phyloP scores from a whole-genome alignment of 2,797 vertebrate genomes.

The Chanos chanos region DNA sequence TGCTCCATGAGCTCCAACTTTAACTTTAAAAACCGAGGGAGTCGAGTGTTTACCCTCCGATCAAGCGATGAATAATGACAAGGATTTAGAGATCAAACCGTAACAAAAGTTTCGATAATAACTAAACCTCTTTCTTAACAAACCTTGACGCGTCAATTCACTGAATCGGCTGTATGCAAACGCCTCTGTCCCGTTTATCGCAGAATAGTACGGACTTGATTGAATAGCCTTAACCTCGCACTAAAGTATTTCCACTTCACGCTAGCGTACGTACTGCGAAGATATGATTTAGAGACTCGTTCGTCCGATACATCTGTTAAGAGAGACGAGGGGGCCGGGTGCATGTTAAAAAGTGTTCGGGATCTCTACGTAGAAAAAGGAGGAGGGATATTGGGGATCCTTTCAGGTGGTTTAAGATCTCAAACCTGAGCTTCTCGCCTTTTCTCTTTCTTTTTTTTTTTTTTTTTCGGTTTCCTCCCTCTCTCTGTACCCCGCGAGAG shows the following conservation, averaged over 20 bases:
- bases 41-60: slow-evolving; percentile 51
- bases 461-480: neutral
- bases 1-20: slow-evolving; percentile 28
- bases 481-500: slow-evolving; percentile 6
- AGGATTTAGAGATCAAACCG: slow-evolving; percentile 35
- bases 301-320: slow-evolving; percentile 3
- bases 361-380: neutral
- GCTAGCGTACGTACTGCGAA: slow-evolving; percentile 25
- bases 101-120: slow-evolving; percentile 23
- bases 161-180: slow-evolving; percentile 22
- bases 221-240: slow-evolving; percentile 39
- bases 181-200: slow-evolving; percentile 33
- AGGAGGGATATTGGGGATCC: neutral
- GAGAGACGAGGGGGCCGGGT: slow-evolving; percentile 13
- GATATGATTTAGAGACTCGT: slow-evolving; percentile 34
- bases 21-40: slow-evolving; percentile 12
- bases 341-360: slow-evolving; percentile 21
- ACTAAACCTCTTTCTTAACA: neutral
- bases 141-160: slow-evolving; percentile 30
- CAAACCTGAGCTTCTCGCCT: neutral
- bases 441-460: neutral
- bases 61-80: neutral
- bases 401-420: slow-evolving; percentile 16
- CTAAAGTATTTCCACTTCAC: slow-evolving; percentile 18
- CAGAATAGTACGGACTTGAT: slow-evolving; percentile 30